Percentiles rank a stretch among this genome's conserved stretches.
Evolutionary conservation across 1,140 invertebrate genomes (phyloP).

Genomic region (Drosophila tsacasi): DNA sequence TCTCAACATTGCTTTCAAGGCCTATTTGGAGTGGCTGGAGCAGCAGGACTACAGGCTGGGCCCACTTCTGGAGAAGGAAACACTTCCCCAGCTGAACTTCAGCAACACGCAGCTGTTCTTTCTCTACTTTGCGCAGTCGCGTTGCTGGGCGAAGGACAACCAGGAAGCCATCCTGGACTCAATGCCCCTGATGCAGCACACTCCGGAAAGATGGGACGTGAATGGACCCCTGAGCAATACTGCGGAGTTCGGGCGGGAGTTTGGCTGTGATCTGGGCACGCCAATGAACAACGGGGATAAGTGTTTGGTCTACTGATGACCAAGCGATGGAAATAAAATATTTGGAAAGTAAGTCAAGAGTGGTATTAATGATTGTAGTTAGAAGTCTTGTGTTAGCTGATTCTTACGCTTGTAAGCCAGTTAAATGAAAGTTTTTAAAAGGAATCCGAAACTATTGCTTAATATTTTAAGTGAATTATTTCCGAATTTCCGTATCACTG

Average conservation of each 20-base stretch:
- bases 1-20: conserved; percentile 88
- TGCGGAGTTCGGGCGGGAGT: conserved; percentile 70
- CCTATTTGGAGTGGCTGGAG: conserved; percentile 85
- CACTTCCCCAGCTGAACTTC: conserved; percentile 69
- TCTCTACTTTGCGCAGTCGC: conserved; percentile 88
- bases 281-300: conserved; percentile 81
- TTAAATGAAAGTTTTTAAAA: background rate
- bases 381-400: background rate
- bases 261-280: conserved; percentile 60
- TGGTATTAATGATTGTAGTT: conserved; percentile 17
- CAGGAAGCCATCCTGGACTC: conserved; percentile 45
- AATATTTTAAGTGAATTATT: background rate
- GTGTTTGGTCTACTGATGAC: conserved; percentile 64
- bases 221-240: conserved; percentile 74
- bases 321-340: conserved; percentile 15
- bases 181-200: conserved; percentile 66
- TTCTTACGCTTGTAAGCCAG: background rate
- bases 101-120: conserved; percentile 90
- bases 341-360: conserved; percentile 27
- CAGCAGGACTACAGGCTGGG: conserved; percentile 32
- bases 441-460: background rate
- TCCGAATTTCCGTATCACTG: background rate
- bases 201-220: conserved; percentile 65
- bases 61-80: conserved; percentile 50
- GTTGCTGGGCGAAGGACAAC: conserved; percentile 52